Percentiles rank a stretch among this genome's conserved stretches.
phyloP scores from a whole-genome alignment of 1,140 invertebrate genomes.

The Aphis gossypii region DNA sequence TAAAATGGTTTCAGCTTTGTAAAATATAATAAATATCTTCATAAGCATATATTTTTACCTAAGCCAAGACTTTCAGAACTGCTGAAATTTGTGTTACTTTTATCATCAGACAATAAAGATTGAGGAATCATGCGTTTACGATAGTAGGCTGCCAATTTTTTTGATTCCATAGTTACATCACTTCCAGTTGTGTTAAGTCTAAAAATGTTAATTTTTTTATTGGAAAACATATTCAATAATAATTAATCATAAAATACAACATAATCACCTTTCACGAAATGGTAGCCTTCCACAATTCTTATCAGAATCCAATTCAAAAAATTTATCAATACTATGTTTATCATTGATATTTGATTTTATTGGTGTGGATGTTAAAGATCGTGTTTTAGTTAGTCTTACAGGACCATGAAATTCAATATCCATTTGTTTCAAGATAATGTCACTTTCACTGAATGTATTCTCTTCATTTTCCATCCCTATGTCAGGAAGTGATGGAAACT shows the following conservation, averaged over 20 bases:
- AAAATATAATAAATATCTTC: background rate
- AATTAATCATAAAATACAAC: conserved; percentile 5
- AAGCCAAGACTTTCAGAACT: conserved; percentile 76
- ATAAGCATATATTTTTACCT: conserved; percentile 60
- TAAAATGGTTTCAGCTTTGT: background rate
- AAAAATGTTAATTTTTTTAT: conserved; percentile 59
- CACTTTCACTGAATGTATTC: conserved; percentile 61
- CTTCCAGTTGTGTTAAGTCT: conserved; percentile 71
- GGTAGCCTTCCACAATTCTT: background rate
- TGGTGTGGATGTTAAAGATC: conserved; percentile 39
- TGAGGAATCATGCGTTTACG: conserved; percentile 68
- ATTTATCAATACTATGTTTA: conserved; percentile 54
- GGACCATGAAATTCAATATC: conserved; percentile 59
- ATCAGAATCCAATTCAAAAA: conserved; percentile 59
- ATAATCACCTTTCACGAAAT: conserved; percentile 39
- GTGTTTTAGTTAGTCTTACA: conserved; percentile 29
- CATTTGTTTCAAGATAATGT: conserved; percentile 61
- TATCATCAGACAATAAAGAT: conserved; percentile 67
- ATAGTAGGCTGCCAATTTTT: conserved; percentile 67
- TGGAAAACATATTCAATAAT: conserved; percentile 59
- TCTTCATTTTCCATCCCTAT: conserved; percentile 47
- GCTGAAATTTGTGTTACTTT: conserved; percentile 73
- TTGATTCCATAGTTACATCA: conserved; percentile 69
- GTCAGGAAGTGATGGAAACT: conserved; percentile 25
- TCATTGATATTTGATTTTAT: conserved; percentile 57